Evolutionary conservation across 1,140 invertebrate genomes (phyloP), one percentile per base, ranked within the genome.

Genomic region (Conus betulinus): DNA sequence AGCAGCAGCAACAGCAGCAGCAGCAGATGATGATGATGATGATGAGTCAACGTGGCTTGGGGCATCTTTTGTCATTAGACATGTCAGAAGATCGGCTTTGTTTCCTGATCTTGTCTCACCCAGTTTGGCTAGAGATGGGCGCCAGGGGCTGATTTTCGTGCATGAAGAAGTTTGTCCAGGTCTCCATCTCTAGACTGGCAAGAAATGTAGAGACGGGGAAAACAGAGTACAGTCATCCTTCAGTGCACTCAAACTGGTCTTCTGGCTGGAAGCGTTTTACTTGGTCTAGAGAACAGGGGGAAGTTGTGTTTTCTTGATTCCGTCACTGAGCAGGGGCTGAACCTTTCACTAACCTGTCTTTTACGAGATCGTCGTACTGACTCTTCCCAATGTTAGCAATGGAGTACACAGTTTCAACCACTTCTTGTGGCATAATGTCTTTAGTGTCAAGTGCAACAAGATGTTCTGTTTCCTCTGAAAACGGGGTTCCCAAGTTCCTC

Each of bases 181-280:
- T 53, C 82, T 11, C 82, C 82, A 53, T 84, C 52, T 39, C 82
- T 1, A 1, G 82, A 39, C n/a, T 84, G 82, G n/a, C 82, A 79
- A 4, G 76, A 3, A 5, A 79, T 51, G n/a, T 79, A 79, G 3
- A 79, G 39, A 39, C 76, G 11, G 1, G 1, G 76, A 79, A 25
- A 79, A 79, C 15, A n/a, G 39, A 51, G 11, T 2, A 79, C 76
- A 79, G n/a, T 84, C 52, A 53, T 25, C 52, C 52, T 84, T 84
- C 25, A 84, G 1, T 84, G 51, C 25, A 15, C 25, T 17, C 8
- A 84, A 1, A 1, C 25, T n/a, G 0, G 11, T n/a, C 52, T n/a
- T 15, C 52, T n/a, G 55, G 13, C 13, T 53, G 10, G 82, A 2
- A 1, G 13, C 11, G 3, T n/a, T 57, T 51, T 52, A 51, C 15